phyloP scores from a whole-genome alignment of 1,140 invertebrate species.

The Diabrotica virgifera region DNA sequence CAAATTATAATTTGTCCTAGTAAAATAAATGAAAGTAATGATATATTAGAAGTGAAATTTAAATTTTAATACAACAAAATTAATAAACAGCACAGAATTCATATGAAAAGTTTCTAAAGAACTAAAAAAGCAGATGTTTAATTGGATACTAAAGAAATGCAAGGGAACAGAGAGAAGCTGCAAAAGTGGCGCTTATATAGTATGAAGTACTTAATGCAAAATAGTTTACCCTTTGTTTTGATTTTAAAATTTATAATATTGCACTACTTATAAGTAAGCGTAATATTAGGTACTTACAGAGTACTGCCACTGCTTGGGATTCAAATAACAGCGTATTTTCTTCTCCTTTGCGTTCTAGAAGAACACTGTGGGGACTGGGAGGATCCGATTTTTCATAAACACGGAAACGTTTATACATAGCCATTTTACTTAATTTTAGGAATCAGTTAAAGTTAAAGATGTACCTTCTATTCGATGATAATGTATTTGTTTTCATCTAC shows the following conservation, averaged over 20 bases:
- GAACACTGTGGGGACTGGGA: slow-evolving; percentile 82
- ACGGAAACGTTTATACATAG: slow-evolving; percentile 90
- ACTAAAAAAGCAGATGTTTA: too few species aligned
- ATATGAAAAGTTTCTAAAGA: too few species aligned
- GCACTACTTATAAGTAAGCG: neutral
- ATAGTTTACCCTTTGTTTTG: neutral
- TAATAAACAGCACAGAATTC: too few species aligned
- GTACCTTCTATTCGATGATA: neutral
- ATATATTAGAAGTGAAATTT: too few species aligned
- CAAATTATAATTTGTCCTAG: too few species aligned
- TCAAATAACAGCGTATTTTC: slow-evolving; percentile 87
- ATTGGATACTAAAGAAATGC: too few species aligned
- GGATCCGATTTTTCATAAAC: slow-evolving; percentile 83
- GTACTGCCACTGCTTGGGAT: slow-evolving; percentile 80
- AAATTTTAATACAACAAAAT: too few species aligned
- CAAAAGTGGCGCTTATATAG: too few species aligned
- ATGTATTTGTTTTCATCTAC: neutral
- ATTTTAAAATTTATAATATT: too few species aligned
- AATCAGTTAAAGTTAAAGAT: neutral
- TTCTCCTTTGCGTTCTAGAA: slow-evolving; percentile 84
- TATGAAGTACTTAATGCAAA: neutral
- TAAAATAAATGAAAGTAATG: too few species aligned
- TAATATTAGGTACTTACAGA: slow-evolving; percentile 62
- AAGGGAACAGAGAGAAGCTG: too few species aligned
- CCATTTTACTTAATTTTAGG: slow-evolving; percentile 58